phyloP scores from a whole-genome alignment of 1,140 invertebrate genomes.

The Achroia grisella region DNA sequence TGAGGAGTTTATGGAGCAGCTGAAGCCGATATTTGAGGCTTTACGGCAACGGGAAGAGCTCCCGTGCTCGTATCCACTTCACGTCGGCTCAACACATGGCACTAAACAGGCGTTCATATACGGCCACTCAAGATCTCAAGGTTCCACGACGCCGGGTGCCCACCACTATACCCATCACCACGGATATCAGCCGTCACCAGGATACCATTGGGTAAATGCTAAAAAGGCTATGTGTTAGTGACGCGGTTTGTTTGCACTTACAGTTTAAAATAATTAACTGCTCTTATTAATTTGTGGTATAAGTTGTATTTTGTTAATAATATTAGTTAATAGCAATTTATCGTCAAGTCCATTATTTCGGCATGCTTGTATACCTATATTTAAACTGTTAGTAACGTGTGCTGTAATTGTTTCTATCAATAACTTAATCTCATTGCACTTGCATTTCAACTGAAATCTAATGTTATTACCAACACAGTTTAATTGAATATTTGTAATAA shows the following conservation, averaged over 20 bases:
- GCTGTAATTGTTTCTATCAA: neutral
- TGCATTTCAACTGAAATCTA: too few relatives aligned
- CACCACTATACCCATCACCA: conserved; percentile 68
- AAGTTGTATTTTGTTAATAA: conserved; percentile 26
- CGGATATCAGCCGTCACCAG: conserved; percentile 64
- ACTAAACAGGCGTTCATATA: conserved; percentile 74
- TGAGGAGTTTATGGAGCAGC: conserved; percentile 92
- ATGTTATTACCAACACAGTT: too few relatives aligned
- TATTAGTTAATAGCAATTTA: conserved; percentile 26
- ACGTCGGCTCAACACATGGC: conserved; percentile 79
- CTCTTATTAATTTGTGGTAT: conserved; percentile 24
- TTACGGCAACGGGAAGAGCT: conserved; percentile 90
- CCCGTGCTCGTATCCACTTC: conserved; percentile 89
- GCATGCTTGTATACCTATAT: conserved; percentile 25
- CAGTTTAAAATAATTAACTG: conserved; percentile 19
- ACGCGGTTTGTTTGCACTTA: conserved; percentile 43
- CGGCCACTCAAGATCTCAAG: conserved; percentile 69
- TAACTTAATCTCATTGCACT: too few relatives aligned
- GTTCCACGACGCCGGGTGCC: conserved; percentile 58
- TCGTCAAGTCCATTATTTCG: conserved; percentile 19
- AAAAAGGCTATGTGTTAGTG: conserved; percentile 53
- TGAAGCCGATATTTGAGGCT: conserved; percentile 95
- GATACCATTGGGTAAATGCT: conserved; percentile 71
- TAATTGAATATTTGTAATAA: too few relatives aligned
- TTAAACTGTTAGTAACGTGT: neutral